These are phyloP conservation scores for Oncorhynchus nerka DNA, from an alignment of 2,113 vertebrate genomes.

Conservation along the genomic window DNA sequence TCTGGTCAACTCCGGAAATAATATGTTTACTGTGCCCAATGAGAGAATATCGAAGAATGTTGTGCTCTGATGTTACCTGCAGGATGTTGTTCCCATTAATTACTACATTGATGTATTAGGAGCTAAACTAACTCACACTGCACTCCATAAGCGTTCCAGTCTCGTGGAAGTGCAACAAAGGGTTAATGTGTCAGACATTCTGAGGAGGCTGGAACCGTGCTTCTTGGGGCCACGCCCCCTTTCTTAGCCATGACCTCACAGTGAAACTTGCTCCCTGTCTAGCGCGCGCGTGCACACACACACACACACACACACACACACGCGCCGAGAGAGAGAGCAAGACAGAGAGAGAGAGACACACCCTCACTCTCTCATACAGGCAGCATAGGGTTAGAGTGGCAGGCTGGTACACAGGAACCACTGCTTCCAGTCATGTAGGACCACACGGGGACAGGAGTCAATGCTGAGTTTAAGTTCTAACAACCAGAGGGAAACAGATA, in stretches of 20 bases:
- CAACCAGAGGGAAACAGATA: neutral
- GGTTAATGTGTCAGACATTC: neutral
- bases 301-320: neutral
- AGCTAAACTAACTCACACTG: too few species aligned
- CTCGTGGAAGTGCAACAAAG: neutral
- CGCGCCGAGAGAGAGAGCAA: neutral
- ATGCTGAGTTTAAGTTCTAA: neutral
- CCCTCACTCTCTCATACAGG: neutral
- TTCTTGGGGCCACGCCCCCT: neutral
- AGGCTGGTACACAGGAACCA: neutral
- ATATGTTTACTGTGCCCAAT: too few species aligned
- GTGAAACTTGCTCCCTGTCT: slow-evolving; percentile 20
- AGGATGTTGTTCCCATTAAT: too few species aligned
- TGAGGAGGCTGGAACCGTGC: neutral
- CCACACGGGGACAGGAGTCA: neutral
- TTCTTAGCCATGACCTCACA: slow-evolving; percentile 45
- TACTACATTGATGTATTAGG: too few species aligned
- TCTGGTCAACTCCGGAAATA: too few species aligned
- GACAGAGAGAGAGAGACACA: neutral
- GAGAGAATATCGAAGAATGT: too few species aligned
- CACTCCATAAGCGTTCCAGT: too few species aligned
- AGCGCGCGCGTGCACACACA: slow-evolving; percentile 17
- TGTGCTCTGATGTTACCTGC: too few species aligned
- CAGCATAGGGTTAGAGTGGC: neutral
- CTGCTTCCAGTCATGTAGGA: neutral